These are phyloP conservation scores for Cremastobaeus sp. DNA, from an alignment of 2,888 invertebrate species.

Conservation along the genomic window DNA sequence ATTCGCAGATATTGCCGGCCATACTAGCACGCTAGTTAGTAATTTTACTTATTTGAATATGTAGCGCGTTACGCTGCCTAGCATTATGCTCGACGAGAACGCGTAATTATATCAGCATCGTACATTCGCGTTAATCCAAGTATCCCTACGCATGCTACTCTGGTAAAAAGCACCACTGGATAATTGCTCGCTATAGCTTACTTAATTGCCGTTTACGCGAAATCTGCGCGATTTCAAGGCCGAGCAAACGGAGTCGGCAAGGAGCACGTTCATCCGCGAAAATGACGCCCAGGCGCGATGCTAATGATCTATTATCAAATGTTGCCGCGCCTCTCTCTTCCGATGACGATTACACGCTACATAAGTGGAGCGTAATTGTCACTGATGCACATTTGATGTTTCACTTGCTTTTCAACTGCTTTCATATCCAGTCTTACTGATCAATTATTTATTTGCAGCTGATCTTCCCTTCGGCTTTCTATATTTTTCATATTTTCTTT, in stretches of 20 bases:
- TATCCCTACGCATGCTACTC: slow-evolving; percentile 40
- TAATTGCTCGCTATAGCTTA: slow-evolving; percentile 46
- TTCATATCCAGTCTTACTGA: slow-evolving; percentile 1
- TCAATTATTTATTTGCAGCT: slow-evolving; percentile 11
- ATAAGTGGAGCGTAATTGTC: slow-evolving; percentile 45
- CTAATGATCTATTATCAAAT: slow-evolving; percentile 53
- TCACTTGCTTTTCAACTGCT: slow-evolving; percentile 26
- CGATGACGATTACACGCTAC: slow-evolving; percentile 36
- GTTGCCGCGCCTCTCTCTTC: slow-evolving; percentile 42
- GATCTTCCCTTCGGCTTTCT: too few species aligned
- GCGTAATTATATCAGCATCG: slow-evolving; percentile 55
- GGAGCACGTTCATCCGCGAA: slow-evolving; percentile 42
- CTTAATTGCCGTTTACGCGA: slow-evolving; percentile 57
- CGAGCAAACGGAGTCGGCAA: slow-evolving; percentile 28
- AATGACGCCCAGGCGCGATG: slow-evolving; percentile 31
- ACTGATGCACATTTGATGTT: slow-evolving; percentile 43
- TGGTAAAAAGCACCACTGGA: slow-evolving; percentile 35
- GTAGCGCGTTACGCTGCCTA: slow-evolving; percentile 57
- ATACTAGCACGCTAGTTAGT: slow-evolving; percentile 35
- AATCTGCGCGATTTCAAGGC: slow-evolving; percentile 38
- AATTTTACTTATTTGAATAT: slow-evolving; percentile 62
- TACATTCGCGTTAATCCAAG: slow-evolving; percentile 41
- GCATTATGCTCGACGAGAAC: slow-evolving; percentile 30
- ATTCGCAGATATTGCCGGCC: slow-evolving; percentile 49
- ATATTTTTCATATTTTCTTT: too few species aligned